Evolutionary conservation across 2,888 invertebrate species (phyloP).

Genomic region (Epistrophe grossulariae): DNA sequence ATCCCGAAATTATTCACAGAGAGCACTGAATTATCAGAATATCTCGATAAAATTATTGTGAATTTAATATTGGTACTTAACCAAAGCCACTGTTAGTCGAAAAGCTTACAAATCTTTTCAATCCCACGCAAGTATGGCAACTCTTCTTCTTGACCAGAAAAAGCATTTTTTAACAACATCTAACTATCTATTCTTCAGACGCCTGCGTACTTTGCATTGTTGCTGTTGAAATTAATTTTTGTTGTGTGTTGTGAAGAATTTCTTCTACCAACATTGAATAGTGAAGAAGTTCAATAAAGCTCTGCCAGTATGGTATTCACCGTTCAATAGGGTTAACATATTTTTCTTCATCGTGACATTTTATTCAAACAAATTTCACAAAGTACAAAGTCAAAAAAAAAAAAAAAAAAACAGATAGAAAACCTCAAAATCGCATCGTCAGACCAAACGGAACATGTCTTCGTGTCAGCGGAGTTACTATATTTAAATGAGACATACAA

Average conservation of each 20-base stretch:
- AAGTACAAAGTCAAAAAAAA: conserved; percentile 13
- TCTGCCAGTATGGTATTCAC: conserved; percentile 39
- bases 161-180: conserved; percentile 47
- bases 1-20: background rate
- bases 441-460: conserved; percentile 71
- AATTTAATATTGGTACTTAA: background rate
- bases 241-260: conserved; percentile 30
- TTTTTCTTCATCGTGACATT: conserved; percentile 37
- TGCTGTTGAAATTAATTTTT: conserved; percentile 32
- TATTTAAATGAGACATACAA: conserved; percentile 64
- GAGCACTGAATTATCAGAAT: no score
- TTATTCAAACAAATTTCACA: conserved; percentile 20
- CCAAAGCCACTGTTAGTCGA: background rate
- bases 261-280: conserved; percentile 23
- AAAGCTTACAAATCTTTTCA: conserved; percentile 2
- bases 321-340: conserved; percentile 36
- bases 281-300: conserved; percentile 39
- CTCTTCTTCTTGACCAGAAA: conserved; percentile 40
- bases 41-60: background rate
- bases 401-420: conserved; percentile 24
- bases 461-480: conserved; percentile 71
- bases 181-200: conserved; percentile 42
- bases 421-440: conserved; percentile 51
- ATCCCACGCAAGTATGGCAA: conserved; percentile 53
- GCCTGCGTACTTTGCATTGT: conserved; percentile 60